Percentiles rank a stretch among this genome's conserved stretches.
Evolutionary conservation across 2,113 vertebrate species (phyloP).

Genomic region (Callochromis pleurospilus): DNA sequence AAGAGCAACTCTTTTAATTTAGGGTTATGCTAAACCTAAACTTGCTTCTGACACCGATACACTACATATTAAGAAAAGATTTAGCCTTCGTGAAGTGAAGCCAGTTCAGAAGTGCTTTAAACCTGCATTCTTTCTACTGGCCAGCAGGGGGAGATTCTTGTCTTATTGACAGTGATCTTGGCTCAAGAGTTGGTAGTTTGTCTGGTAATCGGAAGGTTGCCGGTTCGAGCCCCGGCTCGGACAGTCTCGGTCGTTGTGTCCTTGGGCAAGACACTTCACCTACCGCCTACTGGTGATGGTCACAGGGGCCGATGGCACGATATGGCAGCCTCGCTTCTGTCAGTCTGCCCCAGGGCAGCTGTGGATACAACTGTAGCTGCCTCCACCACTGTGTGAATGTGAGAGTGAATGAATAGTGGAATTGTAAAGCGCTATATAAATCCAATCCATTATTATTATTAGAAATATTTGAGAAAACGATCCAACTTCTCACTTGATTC

Average conservation of each 20-base stretch:
- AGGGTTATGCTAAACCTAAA: accelerated
- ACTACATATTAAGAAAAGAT: background rate
- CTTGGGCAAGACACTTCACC: background rate
- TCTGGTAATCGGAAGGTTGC: background rate
- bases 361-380: background rate
- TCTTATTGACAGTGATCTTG: background rate
- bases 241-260: accelerated
- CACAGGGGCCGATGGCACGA: accelerated
- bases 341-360: background rate
- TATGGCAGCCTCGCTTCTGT: accelerated
- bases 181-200: accelerated
- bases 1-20: background rate
- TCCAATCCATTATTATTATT: background rate
- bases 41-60: background rate
- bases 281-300: accelerated
- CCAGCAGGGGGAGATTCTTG: background rate
- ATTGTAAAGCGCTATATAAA: background rate
- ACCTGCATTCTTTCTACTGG: background rate
- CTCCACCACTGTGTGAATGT: background rate
- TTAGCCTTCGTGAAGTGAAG: accelerated
- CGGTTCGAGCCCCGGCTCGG: accelerated
- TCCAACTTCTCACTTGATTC: background rate
- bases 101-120: background rate
- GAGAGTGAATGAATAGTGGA: accelerated
- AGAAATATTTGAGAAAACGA: background rate